Evolutionary conservation across 1,140 invertebrate genomes (phyloP).

Genomic region (Ceratina japonica): DNA sequence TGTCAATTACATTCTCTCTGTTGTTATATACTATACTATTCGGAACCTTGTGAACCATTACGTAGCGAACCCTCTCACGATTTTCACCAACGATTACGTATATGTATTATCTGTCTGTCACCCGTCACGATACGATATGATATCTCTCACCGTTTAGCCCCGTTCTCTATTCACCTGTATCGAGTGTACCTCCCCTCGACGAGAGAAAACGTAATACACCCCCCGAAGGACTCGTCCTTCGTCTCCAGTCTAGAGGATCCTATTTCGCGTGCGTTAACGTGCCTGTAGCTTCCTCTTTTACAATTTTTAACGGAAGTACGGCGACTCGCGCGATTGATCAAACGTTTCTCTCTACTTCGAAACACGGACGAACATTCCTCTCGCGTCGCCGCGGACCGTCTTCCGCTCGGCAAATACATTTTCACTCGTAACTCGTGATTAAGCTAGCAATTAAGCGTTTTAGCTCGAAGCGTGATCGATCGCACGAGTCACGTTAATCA

Average conservation of each 20-base stretch:
- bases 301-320: too few relatives aligned
- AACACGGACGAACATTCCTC: background rate
- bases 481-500: too few relatives aligned
- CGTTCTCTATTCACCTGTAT: background rate
- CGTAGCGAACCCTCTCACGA: constrained; percentile 73
- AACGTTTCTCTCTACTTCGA: background rate
- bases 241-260: too few relatives aligned
- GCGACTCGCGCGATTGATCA: too few relatives aligned
- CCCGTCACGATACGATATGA: constrained; percentile 54
- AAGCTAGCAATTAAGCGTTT: too few relatives aligned
- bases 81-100: constrained; percentile 51
- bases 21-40: constrained; percentile 38
- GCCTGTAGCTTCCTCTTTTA: too few relatives aligned
- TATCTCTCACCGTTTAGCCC: constrained; percentile 38
- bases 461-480: too few relatives aligned
- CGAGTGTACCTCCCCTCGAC: background rate
- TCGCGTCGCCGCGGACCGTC: too few relatives aligned
- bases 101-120: constrained; percentile 23
- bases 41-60: constrained; percentile 77
- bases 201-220: background rate
- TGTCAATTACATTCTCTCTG: constrained; percentile 52
- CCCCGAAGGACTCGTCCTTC: background rate
- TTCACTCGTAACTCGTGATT: too few relatives aligned
- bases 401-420: too few relatives aligned
- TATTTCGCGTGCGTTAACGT: too few relatives aligned